These are phyloP conservation scores for Chaitophorus viminalis DNA, from an alignment of 2,888 invertebrate species.

Conservation along the genomic window DNA sequence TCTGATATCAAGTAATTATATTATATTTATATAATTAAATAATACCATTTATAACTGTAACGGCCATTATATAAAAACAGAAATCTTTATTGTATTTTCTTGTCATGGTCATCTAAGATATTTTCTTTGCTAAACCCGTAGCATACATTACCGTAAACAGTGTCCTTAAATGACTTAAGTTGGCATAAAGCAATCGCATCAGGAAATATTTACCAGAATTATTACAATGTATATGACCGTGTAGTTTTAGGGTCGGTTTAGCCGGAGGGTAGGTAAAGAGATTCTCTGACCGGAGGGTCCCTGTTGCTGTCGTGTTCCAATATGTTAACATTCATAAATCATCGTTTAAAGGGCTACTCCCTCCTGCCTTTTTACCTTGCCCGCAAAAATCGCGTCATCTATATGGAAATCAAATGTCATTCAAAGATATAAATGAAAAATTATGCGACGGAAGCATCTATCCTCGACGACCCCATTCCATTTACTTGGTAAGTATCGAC, in stretches of 20 bases:
- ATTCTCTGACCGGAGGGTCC: constrained; percentile 61
- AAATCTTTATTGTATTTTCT: too few relatives aligned
- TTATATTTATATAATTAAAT: too few relatives aligned
- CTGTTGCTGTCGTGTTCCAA: constrained; percentile 62
- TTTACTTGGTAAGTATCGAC: constrained; percentile 25
- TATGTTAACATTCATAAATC: constrained; percentile 64
- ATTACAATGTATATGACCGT: constrained; percentile 53
- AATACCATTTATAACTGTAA: too few relatives aligned
- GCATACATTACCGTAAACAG: not conserved
- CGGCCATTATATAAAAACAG: too few relatives aligned
- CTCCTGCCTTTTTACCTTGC: constrained; percentile 55
- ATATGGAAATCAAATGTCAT: constrained; percentile 65
- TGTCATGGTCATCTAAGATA: not conserved
- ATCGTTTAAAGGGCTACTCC: constrained; percentile 63
- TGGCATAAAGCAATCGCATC: not conserved
- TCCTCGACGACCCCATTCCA: constrained; percentile 20
- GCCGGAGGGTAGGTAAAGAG: constrained; percentile 57
- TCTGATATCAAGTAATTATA: too few relatives aligned
- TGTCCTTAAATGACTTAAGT: constrained; percentile 4
- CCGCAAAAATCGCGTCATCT: constrained; percentile 64
- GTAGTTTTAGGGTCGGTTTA: constrained; percentile 55
- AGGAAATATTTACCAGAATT: constrained; percentile 44
- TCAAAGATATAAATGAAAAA: constrained; percentile 66
- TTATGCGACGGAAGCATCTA: constrained; percentile 62
- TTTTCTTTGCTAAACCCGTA: not conserved